phyloP scores from a whole-genome alignment of 2,888 invertebrate species.

The Eupithecia exiguata region DNA sequence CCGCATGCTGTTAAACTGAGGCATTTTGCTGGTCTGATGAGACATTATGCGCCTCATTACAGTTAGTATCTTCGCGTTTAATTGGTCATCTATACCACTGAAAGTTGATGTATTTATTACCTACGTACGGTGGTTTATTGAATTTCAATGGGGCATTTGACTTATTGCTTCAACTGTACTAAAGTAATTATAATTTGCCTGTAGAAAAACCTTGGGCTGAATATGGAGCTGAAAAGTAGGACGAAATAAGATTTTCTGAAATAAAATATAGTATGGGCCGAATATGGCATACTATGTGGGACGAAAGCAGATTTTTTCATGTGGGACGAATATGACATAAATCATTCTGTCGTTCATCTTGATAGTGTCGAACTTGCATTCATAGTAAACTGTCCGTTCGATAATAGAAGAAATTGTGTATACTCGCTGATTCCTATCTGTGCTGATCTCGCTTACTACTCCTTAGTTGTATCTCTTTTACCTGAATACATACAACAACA shows the following conservation, averaged over 20 bases:
- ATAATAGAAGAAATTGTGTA: background rate
- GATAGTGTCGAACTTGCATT: background rate
- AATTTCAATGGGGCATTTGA: constrained; percentile 16
- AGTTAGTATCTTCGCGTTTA: constrained; percentile 53
- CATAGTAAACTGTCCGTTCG: background rate
- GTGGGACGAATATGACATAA: too few relatives aligned
- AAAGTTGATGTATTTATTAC: background rate
- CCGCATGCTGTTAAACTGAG: constrained; percentile 87
- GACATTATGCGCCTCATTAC: constrained; percentile 89
- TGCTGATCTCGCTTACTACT: background rate
- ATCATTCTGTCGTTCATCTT: background rate
- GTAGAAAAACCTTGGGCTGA: too few relatives aligned
- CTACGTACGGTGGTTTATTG: background rate
- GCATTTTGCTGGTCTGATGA: constrained; percentile 92
- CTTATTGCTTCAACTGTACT: too few relatives aligned
- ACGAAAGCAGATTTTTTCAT: too few relatives aligned
- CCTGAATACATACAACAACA: background rate
- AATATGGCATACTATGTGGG: too few relatives aligned
- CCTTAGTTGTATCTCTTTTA: background rate
- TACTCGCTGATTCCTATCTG: background rate
- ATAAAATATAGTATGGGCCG: too few relatives aligned
- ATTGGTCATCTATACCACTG: background rate
- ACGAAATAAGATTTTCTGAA: too few relatives aligned
- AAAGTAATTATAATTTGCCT: too few relatives aligned
- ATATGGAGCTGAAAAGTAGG: too few relatives aligned